Evolutionary conservation across 1,140 invertebrate genomes (phyloP), one percentile per base, ranked within the genome.

Genomic region (Globodera ellingtonae): DNA sequence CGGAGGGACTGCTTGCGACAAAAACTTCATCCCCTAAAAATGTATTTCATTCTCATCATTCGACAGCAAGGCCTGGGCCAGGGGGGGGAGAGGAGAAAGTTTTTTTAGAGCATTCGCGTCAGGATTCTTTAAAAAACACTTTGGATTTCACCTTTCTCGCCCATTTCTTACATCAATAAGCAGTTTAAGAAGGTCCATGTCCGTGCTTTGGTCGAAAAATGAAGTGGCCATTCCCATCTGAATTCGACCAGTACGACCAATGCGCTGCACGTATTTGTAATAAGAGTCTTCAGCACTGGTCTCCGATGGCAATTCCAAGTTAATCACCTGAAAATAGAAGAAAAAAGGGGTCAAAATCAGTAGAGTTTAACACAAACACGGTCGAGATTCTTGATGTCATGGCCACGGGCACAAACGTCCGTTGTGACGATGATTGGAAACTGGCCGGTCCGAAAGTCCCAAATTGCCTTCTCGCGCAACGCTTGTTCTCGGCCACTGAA

Each of bases 381-480:
- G 91, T 94, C 95, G 5, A 97, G 92, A 88, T 96, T 94, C 89
- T 94, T 93, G 62, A 97, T 95, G 89, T 98, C 95, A 72, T 97
- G 92, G 44, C 95, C 95, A 84, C 95, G 91, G 47, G 94, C 95
- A 0, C 95, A 95, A 24, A 97, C 94, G 92, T 97, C 95, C 35
- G 95, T 97, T 3, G 95, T 95, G 35, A 97, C 92, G n/a, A 97
- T 90, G 81, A 97, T 94, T 52, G 52, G 91, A 0, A 94, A 93
- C 7, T 90, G 87, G 0, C 94, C 79, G 15, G 76, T 59, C 3
- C 81, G 71, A 88, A 98, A 98, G 87, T 95, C 94, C 9, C 90
- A 79, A 5, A 98, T 89, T 0, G 96, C 96, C 88, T 93, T 91
- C 90, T 98, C 96, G 50, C 96, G 91, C 90, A 98, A 94, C 65